Evolutionary conservation across 2,888 invertebrate genomes (phyloP), one percentile per base, ranked within the genome.

Genomic region (Lasioglossum pauxillum): DNA sequence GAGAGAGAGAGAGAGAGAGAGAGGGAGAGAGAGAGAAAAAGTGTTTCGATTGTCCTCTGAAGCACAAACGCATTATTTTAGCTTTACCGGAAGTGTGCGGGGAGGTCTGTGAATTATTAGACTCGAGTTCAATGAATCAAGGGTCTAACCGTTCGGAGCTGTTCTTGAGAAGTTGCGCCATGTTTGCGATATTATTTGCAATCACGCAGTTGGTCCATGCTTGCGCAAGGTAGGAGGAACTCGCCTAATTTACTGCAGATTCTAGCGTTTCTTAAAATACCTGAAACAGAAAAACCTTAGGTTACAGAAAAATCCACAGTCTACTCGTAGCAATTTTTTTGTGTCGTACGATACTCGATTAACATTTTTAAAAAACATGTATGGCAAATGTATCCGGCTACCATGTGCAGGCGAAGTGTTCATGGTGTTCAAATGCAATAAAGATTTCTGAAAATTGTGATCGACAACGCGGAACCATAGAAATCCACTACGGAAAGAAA

Each of bases 391-490:
- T 57, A 31, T 64, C 31, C 64, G 31, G 64, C 64, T 31, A 64
- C 31, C 64, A 8, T 31, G 19, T 31, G 35, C 64, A 64, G 14
- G 19, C 3, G 19, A 19, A 16, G 8, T 19, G 8, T 19, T 31
- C 31, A 31, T 64, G 31, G 31, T 64, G 64, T 64, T 64, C 64
- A 31, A 64, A 64, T 64, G 64, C 64, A 64, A 64, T 64, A 64
- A 64, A 64, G 31, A 35, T 64, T 64, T 64, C 31, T 64, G 2
- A 35, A 35, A 64, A 64, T 64, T 64, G 31, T 64, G 3, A 64
- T 64, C 31, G 64, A 64, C 16, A 31, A n/a, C 12, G 57, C n/a
- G n/a, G n/a, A 3, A 64, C 64, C 31, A 64, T 64, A 31, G 64
- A 5, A 27, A 35, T 64, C 2, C 64, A 35, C n/a, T n/a, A n/a